Percentiles rank a stretch among this genome's conserved stretches.
Evolutionary conservation across 2,888 invertebrate species (phyloP).

Genomic region (Chesias legatella): DNA sequence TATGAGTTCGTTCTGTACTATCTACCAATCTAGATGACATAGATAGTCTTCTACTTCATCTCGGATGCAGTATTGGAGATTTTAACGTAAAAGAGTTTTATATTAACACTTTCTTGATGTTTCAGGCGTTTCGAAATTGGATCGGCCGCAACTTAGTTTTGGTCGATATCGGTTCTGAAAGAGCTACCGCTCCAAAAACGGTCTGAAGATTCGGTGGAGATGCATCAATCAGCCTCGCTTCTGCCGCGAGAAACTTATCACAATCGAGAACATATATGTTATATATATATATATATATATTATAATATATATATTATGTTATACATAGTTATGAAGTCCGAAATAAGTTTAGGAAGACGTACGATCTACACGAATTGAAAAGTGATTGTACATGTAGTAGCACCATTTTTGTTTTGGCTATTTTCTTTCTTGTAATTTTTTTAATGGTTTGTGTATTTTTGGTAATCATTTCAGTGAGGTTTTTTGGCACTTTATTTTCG

Average conservation of each 20-base stretch:
- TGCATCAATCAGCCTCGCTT: slow-evolving; percentile 35
- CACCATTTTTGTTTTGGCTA: slow-evolving; percentile 18
- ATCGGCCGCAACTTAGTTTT: slow-evolving; percentile 31
- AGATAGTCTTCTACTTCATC: no score
- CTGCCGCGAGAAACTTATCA: slow-evolving; percentile 35
- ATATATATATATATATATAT: no score
- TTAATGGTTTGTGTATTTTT: not conserved
- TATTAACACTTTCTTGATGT: slow-evolving; percentile 4
- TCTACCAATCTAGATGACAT: no score
- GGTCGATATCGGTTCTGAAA: slow-evolving; percentile 33
- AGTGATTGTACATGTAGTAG: slow-evolving; percentile 27
- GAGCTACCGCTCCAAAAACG: slow-evolving; percentile 6
- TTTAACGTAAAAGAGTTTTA: no score
- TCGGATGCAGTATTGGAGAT: no score
- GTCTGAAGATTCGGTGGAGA: slow-evolving; percentile 30
- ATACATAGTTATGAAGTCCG: no score
- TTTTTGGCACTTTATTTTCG: no score
- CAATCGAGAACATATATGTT: slow-evolving; percentile 28
- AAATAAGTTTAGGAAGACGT: no score
- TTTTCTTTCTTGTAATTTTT: not conserved
- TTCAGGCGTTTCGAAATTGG: slow-evolving; percentile 29
- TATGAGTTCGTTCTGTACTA: no score
- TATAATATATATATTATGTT: no score
- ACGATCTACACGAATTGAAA: no score
- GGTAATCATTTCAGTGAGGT: slow-evolving; percentile 23